Conservation (phyloP, 2,797 vertebrate genomes). For the Leucoraja ocellata region DNA sequence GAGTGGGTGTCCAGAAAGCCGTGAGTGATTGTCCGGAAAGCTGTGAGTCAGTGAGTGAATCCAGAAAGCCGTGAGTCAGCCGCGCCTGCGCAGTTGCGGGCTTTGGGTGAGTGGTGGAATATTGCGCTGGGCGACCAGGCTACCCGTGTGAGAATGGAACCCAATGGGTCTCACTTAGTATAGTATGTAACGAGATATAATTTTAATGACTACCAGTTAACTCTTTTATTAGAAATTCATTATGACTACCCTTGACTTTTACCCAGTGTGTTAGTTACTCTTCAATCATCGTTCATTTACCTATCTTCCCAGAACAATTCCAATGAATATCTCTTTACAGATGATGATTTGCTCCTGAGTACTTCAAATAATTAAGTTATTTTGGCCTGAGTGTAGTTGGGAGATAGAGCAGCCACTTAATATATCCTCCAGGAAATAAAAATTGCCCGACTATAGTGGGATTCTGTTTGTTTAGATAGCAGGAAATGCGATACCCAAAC, state of each 20-base stretch:
- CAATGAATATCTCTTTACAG: not conserved
- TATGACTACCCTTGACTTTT: not conserved
- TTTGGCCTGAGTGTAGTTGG: not conserved
- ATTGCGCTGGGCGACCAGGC: too few relatives aligned
- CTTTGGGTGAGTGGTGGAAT: too few relatives aligned
- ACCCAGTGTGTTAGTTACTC: not conserved
- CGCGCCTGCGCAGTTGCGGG: too few relatives aligned
- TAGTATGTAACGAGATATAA: too few relatives aligned
- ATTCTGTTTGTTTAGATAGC: constrained; percentile 16
- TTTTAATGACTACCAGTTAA: not conserved
- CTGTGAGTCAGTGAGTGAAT: too few relatives aligned
- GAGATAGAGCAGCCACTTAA: not conserved
- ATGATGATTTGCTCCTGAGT: not conserved
- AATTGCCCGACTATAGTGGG: not conserved
- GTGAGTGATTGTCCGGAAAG: too few relatives aligned
- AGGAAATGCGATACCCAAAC: not conserved
- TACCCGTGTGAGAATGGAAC: too few relatives aligned
- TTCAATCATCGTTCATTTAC: not conserved
- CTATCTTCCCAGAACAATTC: not conserved
- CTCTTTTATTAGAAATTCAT: not conserved
- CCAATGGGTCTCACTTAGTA: too few relatives aligned
- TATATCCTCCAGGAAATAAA: not conserved
- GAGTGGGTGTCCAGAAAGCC: too few relatives aligned
- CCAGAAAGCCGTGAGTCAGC: too few relatives aligned
- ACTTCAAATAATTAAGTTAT: not conserved